Percentiles rank a stretch among this genome's conserved stretches.
phyloP scores from a whole-genome alignment of 2,113 vertebrate genomes.

The Notothenia coriiceps region DNA sequence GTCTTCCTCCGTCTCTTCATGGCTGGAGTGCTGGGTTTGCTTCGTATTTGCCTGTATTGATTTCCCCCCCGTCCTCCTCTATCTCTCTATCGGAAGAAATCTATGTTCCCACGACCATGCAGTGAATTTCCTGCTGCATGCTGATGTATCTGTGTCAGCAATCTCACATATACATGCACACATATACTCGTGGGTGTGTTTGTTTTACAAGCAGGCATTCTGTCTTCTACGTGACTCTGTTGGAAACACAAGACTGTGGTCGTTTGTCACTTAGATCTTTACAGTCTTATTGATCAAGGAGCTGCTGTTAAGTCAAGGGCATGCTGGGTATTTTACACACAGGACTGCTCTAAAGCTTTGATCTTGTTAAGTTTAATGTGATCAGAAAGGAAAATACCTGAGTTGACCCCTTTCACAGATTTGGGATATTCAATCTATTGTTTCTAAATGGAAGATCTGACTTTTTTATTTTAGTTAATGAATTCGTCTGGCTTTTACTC shows the following conservation, averaged over 20 bases:
- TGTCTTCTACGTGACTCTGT: not conserved
- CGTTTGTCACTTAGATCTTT: constrained; percentile 37
- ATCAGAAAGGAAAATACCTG: not conserved
- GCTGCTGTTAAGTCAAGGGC: constrained; percentile 3
- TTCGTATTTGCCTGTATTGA: constrained; percentile 50
- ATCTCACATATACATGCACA: not conserved
- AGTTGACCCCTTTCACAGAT: not conserved
- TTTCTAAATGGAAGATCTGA: not conserved
- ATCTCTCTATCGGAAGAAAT: constrained; percentile 15
- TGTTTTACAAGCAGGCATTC: constrained; percentile 18
- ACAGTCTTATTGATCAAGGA: constrained; percentile 36
- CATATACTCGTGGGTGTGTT: not conserved
- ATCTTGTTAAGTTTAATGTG: not conserved
- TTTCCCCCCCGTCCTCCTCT: constrained; percentile 1
- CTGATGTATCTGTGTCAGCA: constrained; percentile 52
- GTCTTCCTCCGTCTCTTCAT: not conserved
- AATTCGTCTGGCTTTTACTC: not conserved
- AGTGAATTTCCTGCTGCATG: constrained; percentile 21
- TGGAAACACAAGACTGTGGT: constrained; percentile 34
- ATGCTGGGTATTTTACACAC: constrained; percentile 9
- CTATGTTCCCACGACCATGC: constrained; percentile 20
- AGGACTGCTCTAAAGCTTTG: not conserved
- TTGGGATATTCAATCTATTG: not conserved
- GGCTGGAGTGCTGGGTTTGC: constrained; percentile 14
- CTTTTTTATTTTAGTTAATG: not conserved